Evolutionary conservation across 2,888 invertebrate species (phyloP), one percentile per base, ranked within the genome.

Genomic region (Dioctria linearis): DNA sequence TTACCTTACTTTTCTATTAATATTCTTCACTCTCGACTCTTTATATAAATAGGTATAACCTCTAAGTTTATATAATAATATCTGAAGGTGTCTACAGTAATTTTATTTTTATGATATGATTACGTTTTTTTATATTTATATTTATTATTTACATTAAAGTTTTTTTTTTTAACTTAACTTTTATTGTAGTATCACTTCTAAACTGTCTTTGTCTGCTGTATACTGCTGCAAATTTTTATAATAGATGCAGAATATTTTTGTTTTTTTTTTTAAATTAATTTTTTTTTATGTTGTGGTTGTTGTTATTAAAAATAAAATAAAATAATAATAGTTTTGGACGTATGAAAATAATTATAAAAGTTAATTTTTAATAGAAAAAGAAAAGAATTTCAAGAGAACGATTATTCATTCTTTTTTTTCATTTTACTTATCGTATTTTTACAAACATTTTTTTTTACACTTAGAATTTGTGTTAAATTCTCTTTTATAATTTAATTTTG

Each of bases 171-270:
- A 57, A 39, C 65, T 66, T 67, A 46, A 78, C 13, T 67, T 66
- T 80, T 76, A 75, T 65, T 75, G 49, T 76, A 78, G 66, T 78
- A 76, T 76, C 76, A 76, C 76, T 76, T 76, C 63, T 76, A 76
- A 76, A 73, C 39, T 37, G 43, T 73, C 42, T 54, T 42, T 42
- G 42, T 57, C 49, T 59, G 73, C 42, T 49, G 54, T 11, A n/a
- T n/a, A 54, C 6, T 25, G 25, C 25, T 25, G 25, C 25, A 25
- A 25, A 25, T 25, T 25, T 25, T 25, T 25, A 25, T 25, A 25
- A 25, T 25, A 25, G 25, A 25, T 25, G 25, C 25, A 25, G 25
- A 25, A 2, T 25, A 25, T 25, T 25, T 25, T n/a, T n/a, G n/a
- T n/a, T n/a, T 1, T 66, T 66, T 1, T 25, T 9, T n/a, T 11